Conservation (phyloP, 2,888 invertebrate species). For the Nymphalis c-album region DNA sequence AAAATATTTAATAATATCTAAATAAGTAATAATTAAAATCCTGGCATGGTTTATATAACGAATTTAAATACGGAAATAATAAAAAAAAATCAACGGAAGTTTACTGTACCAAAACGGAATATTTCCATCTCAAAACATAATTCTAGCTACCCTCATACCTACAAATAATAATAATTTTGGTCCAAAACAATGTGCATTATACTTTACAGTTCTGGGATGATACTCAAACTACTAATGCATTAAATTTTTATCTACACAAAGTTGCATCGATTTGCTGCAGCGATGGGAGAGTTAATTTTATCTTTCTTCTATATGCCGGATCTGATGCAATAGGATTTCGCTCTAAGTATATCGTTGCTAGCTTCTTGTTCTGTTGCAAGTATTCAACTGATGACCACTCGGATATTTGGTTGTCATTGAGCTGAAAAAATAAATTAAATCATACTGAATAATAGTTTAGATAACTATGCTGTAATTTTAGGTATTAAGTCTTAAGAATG, state of each 20-base stretch:
- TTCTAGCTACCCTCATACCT: no score
- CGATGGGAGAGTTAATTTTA: slow-evolving; percentile 92
- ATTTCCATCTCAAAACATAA: no score
- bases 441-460: background rate
- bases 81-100: no score
- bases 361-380: slow-evolving; percentile 84
- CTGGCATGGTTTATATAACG: no score
- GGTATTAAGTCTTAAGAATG: no score
- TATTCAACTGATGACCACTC: slow-evolving; percentile 92
- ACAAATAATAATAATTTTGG: background rate
- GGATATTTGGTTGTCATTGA: slow-evolving; percentile 93
- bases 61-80: no score
- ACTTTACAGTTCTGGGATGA: slow-evolving; percentile 11
- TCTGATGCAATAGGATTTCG: slow-evolving; percentile 92
- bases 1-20: no score
- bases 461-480: no score
- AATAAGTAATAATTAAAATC: no score
- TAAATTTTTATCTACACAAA: slow-evolving; percentile 85
- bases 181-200: background rate
- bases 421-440: slow-evolving; percentile 78
- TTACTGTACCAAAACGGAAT: no score
- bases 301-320: slow-evolving; percentile 93
- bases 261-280: slow-evolving; percentile 98
- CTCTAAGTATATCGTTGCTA: slow-evolving; percentile 95
- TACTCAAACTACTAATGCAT: slow-evolving; percentile 14